Base-by-base conservation (phyloP, 2,888 invertebrate species). In the Eremobia ochroleuca region DNA sequence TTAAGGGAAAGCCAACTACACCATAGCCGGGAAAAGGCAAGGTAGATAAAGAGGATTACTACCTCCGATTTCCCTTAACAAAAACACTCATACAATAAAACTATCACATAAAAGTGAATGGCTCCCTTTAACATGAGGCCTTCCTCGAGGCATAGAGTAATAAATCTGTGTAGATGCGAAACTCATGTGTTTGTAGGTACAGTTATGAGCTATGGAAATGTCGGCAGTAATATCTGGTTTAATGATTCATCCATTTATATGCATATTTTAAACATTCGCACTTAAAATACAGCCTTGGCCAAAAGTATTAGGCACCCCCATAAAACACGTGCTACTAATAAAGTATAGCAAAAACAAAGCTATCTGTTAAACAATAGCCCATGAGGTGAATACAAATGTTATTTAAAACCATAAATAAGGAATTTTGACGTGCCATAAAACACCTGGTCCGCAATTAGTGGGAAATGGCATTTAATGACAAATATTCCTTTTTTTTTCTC, bases 11-110 rank as follows among this genome's bases (percentile, higher is more conserved):
- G 64, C 21, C 77, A 79, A 73, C 40, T 40, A 58, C 40, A 28
- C 65, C 25, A 59, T 78, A 18, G 34, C 21, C 28, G 11, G 0
- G n/a, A 58, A 78, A 79, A 46, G 78, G 37, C 25, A 80, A 66
- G 65, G 59, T 79, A 79, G 80, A 73, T 80, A 80, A 79, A 80
- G 49, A 61, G 43, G 75, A 75, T 75, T 76, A 80, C 80, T 81
- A 58, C 82, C 59, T 81, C 46, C 58, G 61, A 77, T 82, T 77
- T 62, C 49, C 67, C 72, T 73, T 67, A 64, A 82, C 77, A 71
- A 81, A 82, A 80, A 81, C 67, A 71, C 81, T 58, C 67, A 58
- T 70, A 82, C 71, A 81, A 72, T 82, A 82, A 82, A 82, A 83
- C 83, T 83, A 82, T 83, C 62, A 43, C 71, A 83, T 79, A 79